Conservation (phyloP, 2,797 vertebrate species). For the Anguilla obscura region DNA sequence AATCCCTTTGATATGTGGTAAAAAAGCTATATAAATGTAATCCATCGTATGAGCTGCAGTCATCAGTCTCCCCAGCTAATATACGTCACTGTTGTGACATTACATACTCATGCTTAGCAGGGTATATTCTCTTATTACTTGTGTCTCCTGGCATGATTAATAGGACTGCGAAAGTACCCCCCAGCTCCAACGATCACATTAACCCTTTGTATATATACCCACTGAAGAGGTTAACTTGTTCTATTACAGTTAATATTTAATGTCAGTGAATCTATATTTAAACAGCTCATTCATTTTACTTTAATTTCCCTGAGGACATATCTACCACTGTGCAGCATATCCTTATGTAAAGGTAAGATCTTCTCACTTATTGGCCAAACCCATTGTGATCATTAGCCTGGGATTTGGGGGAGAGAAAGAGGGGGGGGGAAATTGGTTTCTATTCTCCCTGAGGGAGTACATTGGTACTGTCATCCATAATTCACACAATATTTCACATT, state of each 20-base stretch:
- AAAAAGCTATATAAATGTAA: not conserved
- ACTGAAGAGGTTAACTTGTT: conserved; percentile 11
- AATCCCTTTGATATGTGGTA: not conserved
- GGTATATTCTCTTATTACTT: not conserved
- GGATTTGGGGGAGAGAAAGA: not conserved
- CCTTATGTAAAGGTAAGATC: conserved; percentile 5
- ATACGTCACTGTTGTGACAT: not conserved
- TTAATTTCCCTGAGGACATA: conserved; percentile 9
- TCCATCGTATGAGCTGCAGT: not conserved
- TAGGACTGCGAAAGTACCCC: not conserved
- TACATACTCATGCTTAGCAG: not conserved
- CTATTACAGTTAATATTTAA: conserved; percentile 23
- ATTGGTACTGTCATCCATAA: not conserved
- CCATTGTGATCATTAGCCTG: not conserved
- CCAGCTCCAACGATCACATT: not conserved
- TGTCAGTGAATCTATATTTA: conserved; percentile 16
- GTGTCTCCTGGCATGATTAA: conserved; percentile 8
- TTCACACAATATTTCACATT: not conserved
- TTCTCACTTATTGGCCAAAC: not conserved
- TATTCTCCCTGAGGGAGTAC: not conserved
- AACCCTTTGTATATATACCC: not conserved
- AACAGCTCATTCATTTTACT: conserved; percentile 12
- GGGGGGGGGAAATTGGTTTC: not conserved
- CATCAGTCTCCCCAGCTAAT: not conserved
- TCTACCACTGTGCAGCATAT: not conserved